Evolutionary conservation across 2,113 vertebrate genomes (phyloP).

Genomic region (Perognathus longimembris): DNA sequence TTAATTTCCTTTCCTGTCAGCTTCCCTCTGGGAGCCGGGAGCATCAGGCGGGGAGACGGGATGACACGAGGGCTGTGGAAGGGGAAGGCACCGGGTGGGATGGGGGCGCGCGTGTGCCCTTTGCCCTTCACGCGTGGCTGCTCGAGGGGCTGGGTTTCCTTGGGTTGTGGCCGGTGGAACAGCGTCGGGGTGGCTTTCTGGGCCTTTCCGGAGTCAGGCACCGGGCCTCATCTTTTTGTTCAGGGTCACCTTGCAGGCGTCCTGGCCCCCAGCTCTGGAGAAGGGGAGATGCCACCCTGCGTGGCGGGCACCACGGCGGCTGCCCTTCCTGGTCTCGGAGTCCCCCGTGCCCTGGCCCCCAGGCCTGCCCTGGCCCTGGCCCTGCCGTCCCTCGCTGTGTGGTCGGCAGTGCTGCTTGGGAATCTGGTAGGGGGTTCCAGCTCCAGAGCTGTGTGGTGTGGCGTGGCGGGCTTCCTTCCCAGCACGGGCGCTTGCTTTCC

Average conservation of each 20-base stretch:
- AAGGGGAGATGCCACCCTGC: background rate
- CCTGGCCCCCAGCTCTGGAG: background rate
- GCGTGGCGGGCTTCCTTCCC: background rate
- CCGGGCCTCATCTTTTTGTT: background rate
- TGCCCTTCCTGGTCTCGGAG: background rate
- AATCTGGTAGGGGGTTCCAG: too few relatives aligned
- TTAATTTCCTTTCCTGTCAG: background rate
- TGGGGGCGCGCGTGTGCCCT: background rate
- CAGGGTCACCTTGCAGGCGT: background rate
- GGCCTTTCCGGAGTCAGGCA: background rate
- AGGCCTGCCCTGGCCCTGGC: too few relatives aligned
- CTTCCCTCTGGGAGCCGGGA: background rate
- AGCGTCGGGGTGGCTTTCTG: background rate
- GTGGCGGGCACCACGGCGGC: rapidly evolving
- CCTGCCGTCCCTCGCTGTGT: background rate
- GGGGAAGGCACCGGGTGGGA: background rate
- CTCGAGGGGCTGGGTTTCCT: background rate
- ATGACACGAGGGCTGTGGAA: background rate
- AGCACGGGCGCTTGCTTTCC: too few relatives aligned
- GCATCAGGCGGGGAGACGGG: background rate
- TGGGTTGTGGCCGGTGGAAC: background rate
- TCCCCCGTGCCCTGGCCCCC: background rate
- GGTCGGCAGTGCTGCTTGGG: too few relatives aligned
- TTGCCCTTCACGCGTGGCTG: rapidly evolving
- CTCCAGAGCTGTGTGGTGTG: background rate